These are phyloP conservation scores for Nasonia longicornis DNA, from an alignment of 1,140 invertebrate genomes.

Conservation along the genomic window DNA sequence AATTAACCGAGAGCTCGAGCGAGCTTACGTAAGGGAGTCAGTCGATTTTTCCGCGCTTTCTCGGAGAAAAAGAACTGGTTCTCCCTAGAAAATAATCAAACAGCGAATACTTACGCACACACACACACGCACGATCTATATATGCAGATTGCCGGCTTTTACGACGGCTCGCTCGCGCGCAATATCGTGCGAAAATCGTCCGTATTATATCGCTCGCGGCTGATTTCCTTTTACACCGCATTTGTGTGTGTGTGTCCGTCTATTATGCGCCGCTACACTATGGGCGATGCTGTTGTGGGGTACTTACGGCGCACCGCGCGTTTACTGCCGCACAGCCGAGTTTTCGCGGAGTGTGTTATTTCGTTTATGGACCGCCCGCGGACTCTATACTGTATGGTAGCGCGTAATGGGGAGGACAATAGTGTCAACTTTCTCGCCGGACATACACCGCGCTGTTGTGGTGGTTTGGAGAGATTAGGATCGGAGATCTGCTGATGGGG, in stretches of 20 bases:
- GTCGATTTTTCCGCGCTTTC: too few species aligned
- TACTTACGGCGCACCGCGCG: not conserved
- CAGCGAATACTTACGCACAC: too few species aligned
- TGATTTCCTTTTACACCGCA: too few species aligned
- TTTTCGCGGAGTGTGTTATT: slow-evolving; percentile 29
- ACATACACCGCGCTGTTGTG: too few species aligned
- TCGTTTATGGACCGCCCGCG: slow-evolving; percentile 42
- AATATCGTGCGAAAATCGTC: slow-evolving; percentile 38
- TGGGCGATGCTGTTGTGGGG: not conserved
- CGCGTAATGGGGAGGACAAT: not conserved
- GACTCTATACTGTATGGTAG: slow-evolving; percentile 25
- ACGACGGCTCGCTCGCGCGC: slow-evolving; percentile 26
- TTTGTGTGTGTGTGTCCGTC: too few species aligned
- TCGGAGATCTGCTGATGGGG: too few species aligned
- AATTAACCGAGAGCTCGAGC: not conserved
- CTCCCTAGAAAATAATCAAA: slow-evolving; percentile 27
- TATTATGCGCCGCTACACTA: not conserved
- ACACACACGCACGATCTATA: too few species aligned
- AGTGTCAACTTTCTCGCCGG: slow-evolving; percentile 33
- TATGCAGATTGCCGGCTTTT: slow-evolving; percentile 9
- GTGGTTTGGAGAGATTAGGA: too few species aligned
- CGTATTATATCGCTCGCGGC: not conserved
- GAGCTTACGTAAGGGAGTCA: slow-evolving; percentile 13
- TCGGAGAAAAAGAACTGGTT: slow-evolving; percentile 24
- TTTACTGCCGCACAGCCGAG: too few species aligned